Evolutionary conservation across 30 jellyfish, hydroid and myxozoan species (phyloP).

Genomic region (Phacellophora camtschatica): DNA sequence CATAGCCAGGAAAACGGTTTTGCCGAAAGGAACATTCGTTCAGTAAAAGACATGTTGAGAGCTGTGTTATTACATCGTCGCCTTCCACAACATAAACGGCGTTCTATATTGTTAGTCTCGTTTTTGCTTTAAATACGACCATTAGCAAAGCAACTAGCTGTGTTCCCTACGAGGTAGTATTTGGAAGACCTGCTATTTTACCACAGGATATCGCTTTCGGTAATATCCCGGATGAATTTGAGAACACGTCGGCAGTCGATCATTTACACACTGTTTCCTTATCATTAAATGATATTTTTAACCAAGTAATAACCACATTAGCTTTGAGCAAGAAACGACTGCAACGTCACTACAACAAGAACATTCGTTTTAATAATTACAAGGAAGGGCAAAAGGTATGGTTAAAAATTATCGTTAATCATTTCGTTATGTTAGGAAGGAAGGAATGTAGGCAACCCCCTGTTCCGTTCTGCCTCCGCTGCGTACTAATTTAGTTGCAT

Average conservation of each 20-base stretch:
- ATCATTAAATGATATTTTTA: background rate
- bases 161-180: slow-evolving; percentile 15
- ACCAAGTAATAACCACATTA: background rate
- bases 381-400: background rate
- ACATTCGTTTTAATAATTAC: slow-evolving; percentile 2
- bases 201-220: slow-evolving; percentile 29
- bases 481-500: too few relatives aligned
- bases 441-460: too few relatives aligned
- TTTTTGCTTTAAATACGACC: slow-evolving; percentile 58
- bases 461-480: too few relatives aligned
- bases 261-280: slow-evolving; percentile 10
- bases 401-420: background rate
- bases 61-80: slow-evolving; percentile 71
- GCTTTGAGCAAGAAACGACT: background rate
- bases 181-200: slow-evolving; percentile 23
- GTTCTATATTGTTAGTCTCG: slow-evolving; percentile 26
- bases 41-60: slow-evolving; percentile 58
- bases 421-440: too few relatives aligned
- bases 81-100: slow-evolving; percentile 57
- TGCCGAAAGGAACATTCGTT: too few relatives aligned
- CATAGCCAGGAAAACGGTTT: slow-evolving; percentile 68
- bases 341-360: too few relatives aligned
- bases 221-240: background rate
- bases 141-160: slow-evolving; percentile 22
- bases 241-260: slow-evolving; percentile 16